Evolutionary conservation across 1,140 invertebrate genomes (phyloP), one percentile per base, ranked within the genome.

Genomic region (Portunus trituberculatus): DNA sequence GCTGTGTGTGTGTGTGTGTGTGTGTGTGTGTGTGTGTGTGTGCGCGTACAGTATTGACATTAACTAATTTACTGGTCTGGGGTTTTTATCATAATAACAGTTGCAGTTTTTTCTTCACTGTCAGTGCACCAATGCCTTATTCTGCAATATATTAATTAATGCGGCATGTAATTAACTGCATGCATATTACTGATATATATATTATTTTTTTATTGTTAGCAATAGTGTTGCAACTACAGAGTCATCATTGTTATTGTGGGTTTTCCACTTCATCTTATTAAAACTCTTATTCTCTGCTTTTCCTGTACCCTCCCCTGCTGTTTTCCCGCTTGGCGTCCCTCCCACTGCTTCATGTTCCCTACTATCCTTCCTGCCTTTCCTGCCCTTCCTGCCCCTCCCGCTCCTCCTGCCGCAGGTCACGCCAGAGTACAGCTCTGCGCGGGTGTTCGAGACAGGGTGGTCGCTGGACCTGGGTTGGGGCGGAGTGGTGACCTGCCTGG

Each of bases 381-480:
- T 20, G 6, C 67, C 8, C 67, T 20, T 29, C 10, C 25, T 25
- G 14, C 52, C 52, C 52, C 8, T 39, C 25, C 20, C 16, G 10
- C 20, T n/a, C 32, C 29, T n/a, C 59, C 29, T n/a, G 4, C 25
- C 76, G 83, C 96, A 96, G 96, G 96, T 95, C 28, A 96, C 93
- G 89, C 92, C 96, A 4, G 96, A 97, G 45, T 97, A 97, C 97
- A 98, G 97, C 31, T 97, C 97, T 0, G 98, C 98, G 0, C 97
- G 98, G n/a, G 97, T 98, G 76, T 98, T 98, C 97, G 97, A 97
- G 28, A 98, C 98, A 0, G 98, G 98, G 0, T 99, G 98, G 98
- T 98, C 98, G 32, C 97, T 99, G 94, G 98, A 98, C 94, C 97
- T 99, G 0, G 98, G 98, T 29, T 98, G 98, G 98, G 98, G 98